Percentiles rank a stretch among this genome's conserved stretches.
Conservation (phyloP, 2,797 vertebrate species). For the Acanthopagrus latus region DNA sequence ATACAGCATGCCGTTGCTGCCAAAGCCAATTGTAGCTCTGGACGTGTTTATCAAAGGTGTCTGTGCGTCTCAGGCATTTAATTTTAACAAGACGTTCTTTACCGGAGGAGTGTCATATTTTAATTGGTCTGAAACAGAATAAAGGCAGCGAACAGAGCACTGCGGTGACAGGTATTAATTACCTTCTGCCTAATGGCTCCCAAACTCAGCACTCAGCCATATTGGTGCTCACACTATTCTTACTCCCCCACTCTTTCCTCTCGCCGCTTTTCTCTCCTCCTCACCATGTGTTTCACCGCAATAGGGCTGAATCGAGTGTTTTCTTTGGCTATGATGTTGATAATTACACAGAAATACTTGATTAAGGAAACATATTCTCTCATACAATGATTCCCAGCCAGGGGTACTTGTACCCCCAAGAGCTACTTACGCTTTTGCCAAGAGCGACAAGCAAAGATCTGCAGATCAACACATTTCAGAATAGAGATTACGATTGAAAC, state of each 20-base stretch:
- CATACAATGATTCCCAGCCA: neutral
- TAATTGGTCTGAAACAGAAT: slow-evolving; percentile 82
- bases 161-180: slow-evolving; percentile 83
- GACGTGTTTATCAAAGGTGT: slow-evolving; percentile 82
- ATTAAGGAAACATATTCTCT: slow-evolving; percentile 30
- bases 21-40: slow-evolving; percentile 76
- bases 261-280: slow-evolving; percentile 53
- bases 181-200: slow-evolving; percentile 81
- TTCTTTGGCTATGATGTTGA: slow-evolving; percentile 60
- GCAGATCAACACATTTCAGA: neutral
- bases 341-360: slow-evolving; percentile 52
- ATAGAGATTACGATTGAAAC: neutral
- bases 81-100: slow-evolving; percentile 81
- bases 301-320: slow-evolving; percentile 47
- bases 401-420: neutral
- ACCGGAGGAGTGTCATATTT: slow-evolving; percentile 81
- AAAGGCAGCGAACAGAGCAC: slow-evolving; percentile 71
- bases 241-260: slow-evolving; percentile 63
- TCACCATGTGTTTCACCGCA: slow-evolving; percentile 57
- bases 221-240: slow-evolving; percentile 71
- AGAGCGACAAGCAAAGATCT: neutral
- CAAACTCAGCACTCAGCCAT: slow-evolving; percentile 75
- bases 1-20: slow-evolving; percentile 64
- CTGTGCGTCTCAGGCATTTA: slow-evolving; percentile 71
- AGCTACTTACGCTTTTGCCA: neutral